phyloP scores from a whole-genome alignment of 1,140 invertebrate genomes.

The Bombus haemorrhoidalis region DNA sequence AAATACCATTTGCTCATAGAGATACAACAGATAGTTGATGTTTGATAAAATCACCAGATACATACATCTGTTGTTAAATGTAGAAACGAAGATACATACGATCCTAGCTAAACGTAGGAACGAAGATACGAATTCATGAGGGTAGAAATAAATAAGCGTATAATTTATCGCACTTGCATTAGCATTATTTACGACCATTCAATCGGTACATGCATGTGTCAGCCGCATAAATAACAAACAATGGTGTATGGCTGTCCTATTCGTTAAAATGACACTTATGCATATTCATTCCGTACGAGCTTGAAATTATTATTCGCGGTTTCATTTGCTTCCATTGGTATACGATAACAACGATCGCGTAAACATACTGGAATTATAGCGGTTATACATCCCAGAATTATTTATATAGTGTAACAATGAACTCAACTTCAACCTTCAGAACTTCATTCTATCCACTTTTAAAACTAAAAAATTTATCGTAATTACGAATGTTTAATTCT shows the following conservation, averaged over 20 bases:
- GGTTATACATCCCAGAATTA: background rate
- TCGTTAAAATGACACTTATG: slow-evolving; percentile 34
- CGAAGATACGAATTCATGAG: background rate
- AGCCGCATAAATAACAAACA: slow-evolving; percentile 8
- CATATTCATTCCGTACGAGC: slow-evolving; percentile 33
- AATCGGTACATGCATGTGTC: slow-evolving; percentile 5
- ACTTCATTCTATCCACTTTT: too few species aligned
- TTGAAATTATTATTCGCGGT: slow-evolving; percentile 35
- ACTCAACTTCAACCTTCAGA: background rate
- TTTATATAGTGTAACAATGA: background rate
- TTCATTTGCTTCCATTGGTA: slow-evolving; percentile 13
- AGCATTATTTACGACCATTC: slow-evolving; percentile 22
- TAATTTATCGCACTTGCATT: slow-evolving; percentile 1
- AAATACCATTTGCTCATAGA: too few species aligned
- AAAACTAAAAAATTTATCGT: background rate
- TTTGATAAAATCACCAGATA: too few species aligned
- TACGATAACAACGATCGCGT: slow-evolving; percentile 17
- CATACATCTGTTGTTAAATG: too few species aligned
- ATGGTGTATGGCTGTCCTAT: background rate
- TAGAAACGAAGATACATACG: background rate
- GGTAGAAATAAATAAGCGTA: slow-evolving; percentile 16
- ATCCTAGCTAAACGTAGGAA: background rate
- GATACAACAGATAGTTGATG: too few species aligned
- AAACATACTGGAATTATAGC: slow-evolving; percentile 13
- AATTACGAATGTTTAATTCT: background rate